A percentile compares a stretch with the other conserved stretches of the same genome.
phyloP scores from a whole-genome alignment of 2,888 invertebrate genomes.

The Seladonia tumulorum region DNA sequence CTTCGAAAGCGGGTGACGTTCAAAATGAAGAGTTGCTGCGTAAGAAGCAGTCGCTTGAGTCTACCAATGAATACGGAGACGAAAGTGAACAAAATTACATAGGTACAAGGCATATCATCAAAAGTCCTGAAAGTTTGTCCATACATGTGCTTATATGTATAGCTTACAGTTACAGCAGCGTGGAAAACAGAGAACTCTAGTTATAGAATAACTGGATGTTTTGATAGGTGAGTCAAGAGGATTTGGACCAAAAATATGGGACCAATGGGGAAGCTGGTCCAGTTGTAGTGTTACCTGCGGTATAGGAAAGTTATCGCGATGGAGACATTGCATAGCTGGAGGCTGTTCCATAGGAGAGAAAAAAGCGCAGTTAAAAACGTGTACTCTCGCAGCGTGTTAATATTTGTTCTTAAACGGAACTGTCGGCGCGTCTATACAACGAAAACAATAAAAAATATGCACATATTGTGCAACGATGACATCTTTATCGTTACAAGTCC shows the following conservation, averaged over 20 bases:
- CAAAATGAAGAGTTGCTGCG: constrained; percentile 8
- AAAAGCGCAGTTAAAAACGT: constrained; percentile 85
- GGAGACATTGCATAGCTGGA: constrained; percentile 85
- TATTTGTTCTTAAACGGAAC: constrained; percentile 14
- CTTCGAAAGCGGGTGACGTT: background rate
- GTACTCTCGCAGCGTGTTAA: constrained; percentile 83
- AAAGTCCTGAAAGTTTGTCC: background rate
- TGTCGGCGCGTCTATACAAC: background rate
- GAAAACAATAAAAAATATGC: background rate
- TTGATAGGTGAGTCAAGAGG: constrained; percentile 43
- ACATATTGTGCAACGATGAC: background rate
- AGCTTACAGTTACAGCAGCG: background rate
- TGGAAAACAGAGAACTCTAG: background rate
- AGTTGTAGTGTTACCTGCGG: constrained; percentile 85
- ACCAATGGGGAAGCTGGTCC: constrained; percentile 85
- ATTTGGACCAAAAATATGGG: constrained; percentile 83
- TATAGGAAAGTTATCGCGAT: constrained; percentile 84
- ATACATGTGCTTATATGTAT: background rate
- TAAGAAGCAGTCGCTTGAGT: background rate
- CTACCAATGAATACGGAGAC: background rate
- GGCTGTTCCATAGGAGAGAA: constrained; percentile 85
- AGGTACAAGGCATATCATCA: background rate
- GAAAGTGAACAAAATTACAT: background rate
- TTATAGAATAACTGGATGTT: background rate
- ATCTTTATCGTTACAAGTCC: background rate